Conservation (phyloP, 2,113 vertebrate genomes). For the Halcyon senegalensis region DNA sequence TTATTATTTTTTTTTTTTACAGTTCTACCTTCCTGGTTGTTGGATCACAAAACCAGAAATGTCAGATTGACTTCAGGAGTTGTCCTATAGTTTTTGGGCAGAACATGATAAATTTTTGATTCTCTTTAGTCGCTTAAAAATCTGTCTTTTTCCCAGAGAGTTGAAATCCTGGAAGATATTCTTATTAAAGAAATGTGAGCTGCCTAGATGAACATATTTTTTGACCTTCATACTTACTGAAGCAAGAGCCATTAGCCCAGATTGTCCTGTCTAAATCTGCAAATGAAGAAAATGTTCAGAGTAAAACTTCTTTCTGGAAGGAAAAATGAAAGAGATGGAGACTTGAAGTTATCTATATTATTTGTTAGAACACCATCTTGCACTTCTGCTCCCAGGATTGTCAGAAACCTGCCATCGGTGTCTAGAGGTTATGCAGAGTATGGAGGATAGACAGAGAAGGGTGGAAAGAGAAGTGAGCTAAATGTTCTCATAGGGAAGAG, state of each 20-base stretch:
- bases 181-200: not conserved
- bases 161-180: not conserved
- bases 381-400: not conserved
- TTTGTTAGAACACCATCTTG: not conserved
- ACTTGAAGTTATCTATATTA: not conserved
- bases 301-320: not conserved
- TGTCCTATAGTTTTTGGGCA: not conserved
- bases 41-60: not conserved
- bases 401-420: not conserved
- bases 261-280: not conserved
- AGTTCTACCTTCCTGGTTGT: not conserved
- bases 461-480: not conserved
- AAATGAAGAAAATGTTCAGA: not conserved
- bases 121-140: not conserved
- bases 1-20: not conserved
- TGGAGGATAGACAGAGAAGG: not conserved
- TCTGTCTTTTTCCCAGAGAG: not conserved
- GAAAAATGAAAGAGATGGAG: accelerated
- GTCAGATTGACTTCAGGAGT: not conserved
- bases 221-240: not conserved
- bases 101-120: not conserved
- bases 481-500: not conserved
- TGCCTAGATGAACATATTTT: not conserved
- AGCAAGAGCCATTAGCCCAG: not conserved
- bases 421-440: not conserved